Evolutionary conservation across 2,797 vertebrate species (phyloP), one percentile per base, ranked within the genome.

Genomic region (Tinamus major): DNA sequence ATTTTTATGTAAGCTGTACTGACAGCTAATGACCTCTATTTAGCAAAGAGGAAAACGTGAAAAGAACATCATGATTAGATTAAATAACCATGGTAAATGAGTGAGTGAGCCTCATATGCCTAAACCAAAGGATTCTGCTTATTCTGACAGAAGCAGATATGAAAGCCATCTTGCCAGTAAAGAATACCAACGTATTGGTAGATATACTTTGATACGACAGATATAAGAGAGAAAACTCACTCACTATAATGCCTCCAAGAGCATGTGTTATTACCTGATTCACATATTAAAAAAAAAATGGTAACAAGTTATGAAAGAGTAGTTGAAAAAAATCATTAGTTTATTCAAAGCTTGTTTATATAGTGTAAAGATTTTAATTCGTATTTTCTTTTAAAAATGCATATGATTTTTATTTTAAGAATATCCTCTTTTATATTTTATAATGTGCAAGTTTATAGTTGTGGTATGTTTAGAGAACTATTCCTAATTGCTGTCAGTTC

Each of bases 21-120:
- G 81, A 89, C 48, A 88, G 80, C 70, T 79, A 91, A 91, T 74
- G 56, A 90, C 76, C 14, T 90, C 69, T 93, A 92, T 90, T 93
- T 92, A 94, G 41, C 27, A 69, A 80, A 46, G 9, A 62, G 69
- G 31, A 77, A 92, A 87, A 86, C 55, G 46, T 79, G 61, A 82
- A 71, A 86, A 87, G 29, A 75, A 74, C 29, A 78, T 71, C 4
- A 33, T 68, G 3, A 82, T 89, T 85, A 78, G 12, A 75, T 93
- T 90, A 94, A 87, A 87, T 91, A 77, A 71, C 17, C 26, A 21
- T 18, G 17, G 29, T 68, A 10, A 77, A 35, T 65, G 58, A 90
- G 13, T 33, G 51, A 85, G 17, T n/a, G 18, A 78, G 16, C 9
- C 71, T 78, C 24, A 17, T 24, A 16, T 15, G 7, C 10, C 49